These are phyloP conservation scores for Etheostoma perlongum DNA, from an alignment of 2,797 vertebrate species.

Conservation along the genomic window DNA sequence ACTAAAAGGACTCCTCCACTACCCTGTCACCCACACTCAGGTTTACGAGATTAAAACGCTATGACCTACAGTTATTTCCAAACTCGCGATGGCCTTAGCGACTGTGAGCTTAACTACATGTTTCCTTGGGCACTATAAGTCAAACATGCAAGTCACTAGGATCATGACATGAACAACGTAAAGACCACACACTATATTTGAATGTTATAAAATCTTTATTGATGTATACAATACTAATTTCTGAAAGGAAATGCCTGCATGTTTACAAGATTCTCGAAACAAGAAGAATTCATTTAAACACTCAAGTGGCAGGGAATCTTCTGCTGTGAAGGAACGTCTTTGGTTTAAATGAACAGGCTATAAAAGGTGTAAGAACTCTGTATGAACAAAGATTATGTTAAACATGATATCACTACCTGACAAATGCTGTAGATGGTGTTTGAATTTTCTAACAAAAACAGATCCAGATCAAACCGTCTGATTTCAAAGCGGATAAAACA, in stretches of 20 bases:
- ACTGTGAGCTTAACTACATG: neutral
- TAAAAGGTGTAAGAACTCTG: slow-evolving; percentile 10
- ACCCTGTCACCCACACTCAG: neutral
- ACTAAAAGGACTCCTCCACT: slow-evolving; percentile 9
- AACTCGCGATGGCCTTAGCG: neutral
- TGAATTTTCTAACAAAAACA: slow-evolving; percentile 3
- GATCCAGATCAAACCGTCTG: slow-evolving; percentile 5
- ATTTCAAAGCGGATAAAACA: slow-evolving; percentile 28
- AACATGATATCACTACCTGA: slow-evolving; percentile 23
- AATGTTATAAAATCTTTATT: slow-evolving; percentile 78
- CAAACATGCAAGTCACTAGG: neutral
- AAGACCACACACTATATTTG: slow-evolving; percentile 11
- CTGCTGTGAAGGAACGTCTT: slow-evolving; percentile 61
- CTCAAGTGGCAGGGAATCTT: slow-evolving; percentile 41
- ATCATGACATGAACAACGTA: neutral
- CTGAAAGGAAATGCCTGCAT: slow-evolving; percentile 42
- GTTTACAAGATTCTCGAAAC: slow-evolving; percentile 55
- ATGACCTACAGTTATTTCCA: neutral
- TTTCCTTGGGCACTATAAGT: neutral
- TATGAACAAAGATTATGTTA: slow-evolving; percentile 19
- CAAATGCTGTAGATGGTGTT: neutral
- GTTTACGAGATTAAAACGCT: neutral
- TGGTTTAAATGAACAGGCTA: slow-evolving; percentile 59
- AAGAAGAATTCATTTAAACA: slow-evolving; percentile 47
- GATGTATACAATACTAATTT: slow-evolving; percentile 60